A percentile compares a stretch with the other conserved stretches of the same genome.
Evolutionary conservation across 2,888 invertebrate genomes (phyloP).

Genomic region (Cylloceria caligata): DNA sequence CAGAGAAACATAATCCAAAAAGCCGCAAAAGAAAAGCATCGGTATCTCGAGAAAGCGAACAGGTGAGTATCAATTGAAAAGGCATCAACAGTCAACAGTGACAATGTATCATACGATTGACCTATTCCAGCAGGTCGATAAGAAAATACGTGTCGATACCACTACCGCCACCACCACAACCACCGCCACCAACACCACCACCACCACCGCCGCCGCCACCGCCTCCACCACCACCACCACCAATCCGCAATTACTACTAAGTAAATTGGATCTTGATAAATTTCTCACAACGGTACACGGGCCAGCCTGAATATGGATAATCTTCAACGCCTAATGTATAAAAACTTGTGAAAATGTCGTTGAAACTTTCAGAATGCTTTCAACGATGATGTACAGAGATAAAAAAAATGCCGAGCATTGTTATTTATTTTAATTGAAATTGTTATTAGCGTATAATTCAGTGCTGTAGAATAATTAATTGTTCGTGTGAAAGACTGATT

Average conservation of each 20-base stretch:
- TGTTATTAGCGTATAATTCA: constrained; percentile 7
- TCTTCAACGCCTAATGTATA: neutral
- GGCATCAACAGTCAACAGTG: neutral
- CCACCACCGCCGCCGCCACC: neutral
- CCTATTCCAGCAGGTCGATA: constrained; percentile 72
- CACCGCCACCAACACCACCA: neutral
- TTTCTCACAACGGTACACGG: constrained; percentile 79
- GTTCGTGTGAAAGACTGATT: constrained; percentile 43
- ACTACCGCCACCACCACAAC: neutral
- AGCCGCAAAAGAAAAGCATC: constrained; percentile 73
- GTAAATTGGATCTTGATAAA: constrained; percentile 76
- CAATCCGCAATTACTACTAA: constrained; percentile 75
- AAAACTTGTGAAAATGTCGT: neutral
- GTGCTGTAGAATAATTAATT: neutral
- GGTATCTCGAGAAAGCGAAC: constrained; percentile 45
- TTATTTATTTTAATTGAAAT: constrained; percentile 5
- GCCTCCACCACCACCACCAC: constrained; percentile 24
- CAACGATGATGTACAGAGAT: constrained; percentile 7
- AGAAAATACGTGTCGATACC: constrained; percentile 66
- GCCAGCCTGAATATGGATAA: constrained; percentile 69
- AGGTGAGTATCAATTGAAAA: constrained; percentile 2
- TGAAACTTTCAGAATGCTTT: constrained; percentile 21
- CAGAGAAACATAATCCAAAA: constrained; percentile 70
- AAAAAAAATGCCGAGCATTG: constrained; percentile 58
- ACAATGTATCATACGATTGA: neutral